Base-by-base conservation (phyloP, 2,113 vertebrate species). In the Falcunculus frontatus region DNA sequence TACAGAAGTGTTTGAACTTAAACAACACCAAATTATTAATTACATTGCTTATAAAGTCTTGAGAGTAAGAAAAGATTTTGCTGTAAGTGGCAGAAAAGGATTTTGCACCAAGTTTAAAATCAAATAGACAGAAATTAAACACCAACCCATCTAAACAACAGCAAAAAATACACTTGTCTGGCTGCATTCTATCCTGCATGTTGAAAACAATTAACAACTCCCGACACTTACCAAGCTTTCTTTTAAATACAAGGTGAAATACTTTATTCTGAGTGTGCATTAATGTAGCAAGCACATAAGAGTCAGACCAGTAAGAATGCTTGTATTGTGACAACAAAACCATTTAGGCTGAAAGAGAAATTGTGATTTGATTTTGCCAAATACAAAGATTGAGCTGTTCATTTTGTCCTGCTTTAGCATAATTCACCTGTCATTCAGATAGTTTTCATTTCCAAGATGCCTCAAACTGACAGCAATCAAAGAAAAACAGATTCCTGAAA, bases 11-110 rank as follows among this genome's bases (percentile, higher is more conserved):
- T 94, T 96, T 95, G 93, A 93, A 92, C 49, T 90, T 87, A 73
- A 85, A 84, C 94, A 84, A 84, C 94, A 81, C 44, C 90, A 91
- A 85, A 88, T 91, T 87, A 98, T 75, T 80, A 95, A 84, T 41
- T 93, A 86, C 11, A 26, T 39, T 47, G 52, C 60, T 90, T 84
- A 92, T 41, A 70, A 96, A 90, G 30, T 53, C 59, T 90, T 21
- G 33, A 84, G 29, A 89, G 27, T 13, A 67, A 80, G 47, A 68
- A 90, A 88, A 94, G 6, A 53, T 55, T 75, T 89, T 89, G 26
- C 64, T 72, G 8, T 81, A 97, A 65, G 27, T 57, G n/a, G 83
- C 11, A 69, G 50, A 88, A 94, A 75, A 91, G 18, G 39, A 91
- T 77, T 92, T 55, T 35, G 12, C 55, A 77, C 30, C 84, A 83